These are phyloP conservation scores for Phrynocephalus guinanensis DNA, from an alignment of 2,797 vertebrate species.

Conservation along the genomic window DNA sequence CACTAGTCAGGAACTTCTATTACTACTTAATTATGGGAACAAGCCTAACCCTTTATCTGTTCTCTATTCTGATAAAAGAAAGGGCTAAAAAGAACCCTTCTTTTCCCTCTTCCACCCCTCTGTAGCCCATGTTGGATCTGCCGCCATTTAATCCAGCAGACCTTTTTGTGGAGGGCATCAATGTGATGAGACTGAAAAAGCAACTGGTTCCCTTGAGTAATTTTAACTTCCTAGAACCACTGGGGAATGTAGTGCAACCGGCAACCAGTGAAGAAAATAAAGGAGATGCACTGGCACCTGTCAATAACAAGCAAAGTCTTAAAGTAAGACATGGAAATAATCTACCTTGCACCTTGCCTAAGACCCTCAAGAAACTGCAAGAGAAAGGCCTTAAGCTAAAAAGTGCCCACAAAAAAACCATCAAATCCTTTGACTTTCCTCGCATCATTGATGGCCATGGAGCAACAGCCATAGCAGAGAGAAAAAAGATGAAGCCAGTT, in stretches of 20 bases:
- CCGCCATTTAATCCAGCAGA: slow-evolving; percentile 45
- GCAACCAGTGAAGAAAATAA: not conserved
- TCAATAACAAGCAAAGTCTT: not conserved
- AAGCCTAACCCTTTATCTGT: not conserved
- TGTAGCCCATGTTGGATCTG: slow-evolving; percentile 57
- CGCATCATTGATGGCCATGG: not conserved
- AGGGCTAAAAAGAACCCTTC: not conserved
- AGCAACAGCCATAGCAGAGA: not conserved
- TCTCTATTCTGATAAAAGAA: not conserved
- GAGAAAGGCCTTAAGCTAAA: not conserved
- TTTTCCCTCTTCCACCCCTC: not conserved
- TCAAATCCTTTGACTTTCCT: not conserved
- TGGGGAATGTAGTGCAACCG: not conserved
- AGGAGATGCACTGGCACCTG: fast-evolving
- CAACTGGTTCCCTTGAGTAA: not conserved
- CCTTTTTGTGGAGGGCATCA: slow-evolving; percentile 66
- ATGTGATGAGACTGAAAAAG: slow-evolving; percentile 46
- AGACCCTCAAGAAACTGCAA: not conserved
- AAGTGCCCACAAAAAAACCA: fast-evolving
- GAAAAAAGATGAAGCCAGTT: not conserved
- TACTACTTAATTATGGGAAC: not conserved
- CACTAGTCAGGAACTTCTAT: not conserved
- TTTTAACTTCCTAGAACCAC: not conserved
- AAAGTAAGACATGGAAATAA: not conserved
- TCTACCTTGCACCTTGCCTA: not conserved